Evolutionary conservation across 2,888 invertebrate genomes (phyloP), one percentile per base, ranked within the genome.

Genomic region (Melanostoma mellinum): DNA sequence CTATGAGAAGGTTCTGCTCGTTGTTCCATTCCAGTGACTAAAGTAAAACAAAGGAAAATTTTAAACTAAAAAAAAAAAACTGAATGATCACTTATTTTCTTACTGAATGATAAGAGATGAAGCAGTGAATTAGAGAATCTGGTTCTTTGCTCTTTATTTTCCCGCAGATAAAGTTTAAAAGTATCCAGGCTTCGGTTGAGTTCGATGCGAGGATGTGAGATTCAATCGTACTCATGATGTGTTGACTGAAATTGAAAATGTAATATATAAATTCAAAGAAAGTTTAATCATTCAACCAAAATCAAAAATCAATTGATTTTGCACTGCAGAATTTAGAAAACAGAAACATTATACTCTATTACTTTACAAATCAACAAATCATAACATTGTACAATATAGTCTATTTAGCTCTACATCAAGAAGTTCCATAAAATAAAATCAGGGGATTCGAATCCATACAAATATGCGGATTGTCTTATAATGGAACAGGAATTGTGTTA

Each of bases 181-280:
- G 76, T 4, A 89, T 87, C 91, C 91, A 91, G 2, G 91, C 91
- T 78, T 91, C 91, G 0, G 90, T 90, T 4, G 90, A 91, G 86
- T 90, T 90, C 1, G 89, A 87, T 0, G 90, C 90, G 20, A 88
- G 85, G 30, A 90, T 85, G 78, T 91, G 90, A 0, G 91, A 90
- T 73, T 91, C 89, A 38, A 91, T 88, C 0, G 88, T 87, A 35
- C 88, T 86, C 3, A 91, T 86, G 35, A 89, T 86, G 48, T 87
- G 85, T 2, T 88, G 72, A 35, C 91, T 91, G 38, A 20, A 86
- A 85, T 30, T 10, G n/a, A 2, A 55, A 40, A 42, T 6, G 4
- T 3, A 35, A 20, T 0, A 8, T 20, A 38, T 5, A 3, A 10
- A 6, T 20, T 20, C 20, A 20, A 20, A 20, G 20, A 20, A 20